Evolutionary conservation across 2,888 invertebrate genomes (phyloP).

Genomic region (Netelia inedita): DNA sequence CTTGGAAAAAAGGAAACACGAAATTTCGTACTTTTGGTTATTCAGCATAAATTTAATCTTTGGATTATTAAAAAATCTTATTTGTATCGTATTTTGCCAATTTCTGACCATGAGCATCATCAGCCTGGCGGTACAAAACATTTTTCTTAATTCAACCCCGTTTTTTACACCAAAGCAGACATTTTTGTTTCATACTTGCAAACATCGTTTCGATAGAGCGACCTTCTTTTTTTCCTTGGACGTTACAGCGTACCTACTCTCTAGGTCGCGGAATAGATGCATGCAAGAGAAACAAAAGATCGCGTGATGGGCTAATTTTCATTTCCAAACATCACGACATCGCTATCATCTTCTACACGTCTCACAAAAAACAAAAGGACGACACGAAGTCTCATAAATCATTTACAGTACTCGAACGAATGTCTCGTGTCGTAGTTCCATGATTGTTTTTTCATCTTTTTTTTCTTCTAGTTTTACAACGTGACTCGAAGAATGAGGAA

Average conservation of each 20-base stretch:
- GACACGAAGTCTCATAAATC: constrained; percentile 56
- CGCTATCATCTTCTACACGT: constrained; percentile 37
- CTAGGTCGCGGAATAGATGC: constrained; percentile 36
- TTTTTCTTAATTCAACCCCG: neutral
- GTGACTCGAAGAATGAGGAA: constrained; percentile 20
- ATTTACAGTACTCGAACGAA: constrained; percentile 40
- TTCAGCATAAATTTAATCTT: neutral
- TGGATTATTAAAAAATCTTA: too few relatives aligned
- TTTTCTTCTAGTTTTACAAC: constrained; percentile 20
- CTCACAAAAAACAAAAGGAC: constrained; percentile 36
- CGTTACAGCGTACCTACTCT: constrained; percentile 10
- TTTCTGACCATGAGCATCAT: neutral
- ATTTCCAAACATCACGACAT: constrained; percentile 53
- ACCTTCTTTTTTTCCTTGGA: neutral
- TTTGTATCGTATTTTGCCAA: neutral
- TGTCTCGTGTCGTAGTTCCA: constrained; percentile 15
- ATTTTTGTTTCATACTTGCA: neutral
- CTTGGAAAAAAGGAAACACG: neutral
- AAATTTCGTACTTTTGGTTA: neutral
- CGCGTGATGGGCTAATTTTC: constrained; percentile 59
- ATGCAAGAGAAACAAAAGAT: constrained; percentile 56
- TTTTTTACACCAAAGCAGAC: constrained; percentile 9
- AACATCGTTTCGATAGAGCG: constrained; percentile 19
- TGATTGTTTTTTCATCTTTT: neutral
- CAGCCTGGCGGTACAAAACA: too few relatives aligned